These are phyloP conservation scores for Phataginus tricuspis DNA, from an alignment of 2,797 vertebrate species.

Conservation along the genomic window DNA sequence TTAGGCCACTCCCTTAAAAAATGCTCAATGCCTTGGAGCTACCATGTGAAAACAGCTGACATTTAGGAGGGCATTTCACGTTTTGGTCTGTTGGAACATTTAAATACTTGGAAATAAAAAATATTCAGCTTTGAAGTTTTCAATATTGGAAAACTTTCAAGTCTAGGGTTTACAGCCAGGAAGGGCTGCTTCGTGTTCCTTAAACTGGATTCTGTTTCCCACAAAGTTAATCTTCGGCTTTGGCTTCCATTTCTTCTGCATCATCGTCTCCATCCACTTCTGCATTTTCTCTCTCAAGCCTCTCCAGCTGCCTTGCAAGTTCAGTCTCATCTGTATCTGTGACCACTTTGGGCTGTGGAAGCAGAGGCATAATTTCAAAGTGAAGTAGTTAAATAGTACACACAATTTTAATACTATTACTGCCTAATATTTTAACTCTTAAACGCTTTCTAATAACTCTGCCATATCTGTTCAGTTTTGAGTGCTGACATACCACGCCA, in stretches of 20 bases:
- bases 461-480: not conserved
- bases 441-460: slow-evolving; percentile 25
- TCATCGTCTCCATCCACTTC: slow-evolving; percentile 99
- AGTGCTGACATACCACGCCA: not conserved
- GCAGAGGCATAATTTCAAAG: slow-evolving; percentile 61
- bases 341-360: slow-evolving; percentile 96
- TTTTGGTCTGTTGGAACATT: slow-evolving; percentile 82
- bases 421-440: slow-evolving; percentile 14
- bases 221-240: slow-evolving; percentile 93
- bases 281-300: slow-evolving; percentile 97
- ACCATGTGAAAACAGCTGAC: slow-evolving; percentile 71
- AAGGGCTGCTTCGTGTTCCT: slow-evolving; percentile 70
- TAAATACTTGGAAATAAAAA: slow-evolving; percentile 84
- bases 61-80: slow-evolving; percentile 76
- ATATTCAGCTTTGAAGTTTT: slow-evolving; percentile 83
- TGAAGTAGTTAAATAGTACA: not conserved
- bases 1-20: slow-evolving; percentile 71
- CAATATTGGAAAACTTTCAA: slow-evolving; percentile 85
- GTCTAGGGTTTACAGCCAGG: slow-evolving; percentile 79
- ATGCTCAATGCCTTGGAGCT: slow-evolving; percentile 59
- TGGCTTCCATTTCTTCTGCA: slow-evolving; percentile 98
- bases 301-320: slow-evolving; percentile 96
- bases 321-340: slow-evolving; percentile 99
- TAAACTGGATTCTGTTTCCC: slow-evolving; percentile 63
- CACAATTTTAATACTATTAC: slow-evolving; percentile 49